A percentile compares a stretch with the other conserved stretches of the same genome.
Conservation (phyloP, 2,888 invertebrate species). For the Pyralis farinalis region DNA sequence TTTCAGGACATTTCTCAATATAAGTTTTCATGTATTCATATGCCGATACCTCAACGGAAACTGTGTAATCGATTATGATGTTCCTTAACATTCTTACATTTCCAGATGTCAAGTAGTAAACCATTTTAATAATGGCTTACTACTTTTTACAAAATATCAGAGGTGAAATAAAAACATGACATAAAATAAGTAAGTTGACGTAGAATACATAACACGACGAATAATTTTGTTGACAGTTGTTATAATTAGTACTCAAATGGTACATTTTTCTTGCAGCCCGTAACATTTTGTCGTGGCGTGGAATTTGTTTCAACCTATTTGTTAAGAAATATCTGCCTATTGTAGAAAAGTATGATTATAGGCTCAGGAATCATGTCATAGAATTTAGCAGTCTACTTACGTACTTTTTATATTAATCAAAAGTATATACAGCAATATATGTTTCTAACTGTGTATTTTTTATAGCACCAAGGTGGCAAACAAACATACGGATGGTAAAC, state of each 20-base stretch:
- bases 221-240: constrained; percentile 38
- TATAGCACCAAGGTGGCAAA: too few species aligned
- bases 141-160: constrained; percentile 25
- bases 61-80: constrained; percentile 49
- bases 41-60: constrained; percentile 44
- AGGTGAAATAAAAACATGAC: constrained; percentile 39
- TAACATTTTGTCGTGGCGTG: too few species aligned
- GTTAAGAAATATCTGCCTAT: too few species aligned
- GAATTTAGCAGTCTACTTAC: too few species aligned
- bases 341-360: too few species aligned
- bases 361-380: too few species aligned
- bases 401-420: too few species aligned
- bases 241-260: constrained; percentile 1
- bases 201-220: constrained; percentile 28
- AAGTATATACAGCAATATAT: too few species aligned
- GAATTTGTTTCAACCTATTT: too few species aligned
- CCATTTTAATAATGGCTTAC: constrained; percentile 46
- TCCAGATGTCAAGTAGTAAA: constrained; percentile 62
- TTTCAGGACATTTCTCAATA: constrained; percentile 58
- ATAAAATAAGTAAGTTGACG: constrained; percentile 22
- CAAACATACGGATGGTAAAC: too few species aligned
- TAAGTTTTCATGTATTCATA: constrained; percentile 63
- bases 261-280: background rate
- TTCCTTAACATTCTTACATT: constrained; percentile 61
- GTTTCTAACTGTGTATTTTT: too few species aligned